Base-by-base conservation (phyloP, 2,113 vertebrate genomes). In the Scytalopus superciliaris region DNA sequence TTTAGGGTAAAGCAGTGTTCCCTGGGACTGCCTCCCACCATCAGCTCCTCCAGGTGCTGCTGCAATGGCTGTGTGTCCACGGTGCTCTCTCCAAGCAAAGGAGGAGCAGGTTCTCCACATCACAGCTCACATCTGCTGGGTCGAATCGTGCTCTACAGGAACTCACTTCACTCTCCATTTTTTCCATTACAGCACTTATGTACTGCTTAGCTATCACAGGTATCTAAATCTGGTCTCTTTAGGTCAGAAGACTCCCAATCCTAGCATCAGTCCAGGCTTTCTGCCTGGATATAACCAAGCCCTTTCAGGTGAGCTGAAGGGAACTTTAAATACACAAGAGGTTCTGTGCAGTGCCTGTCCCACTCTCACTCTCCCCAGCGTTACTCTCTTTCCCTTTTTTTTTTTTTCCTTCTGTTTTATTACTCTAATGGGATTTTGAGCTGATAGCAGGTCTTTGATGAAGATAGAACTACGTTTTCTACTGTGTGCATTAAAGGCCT, bases 351-450 rank as follows among this genome's bases (percentile, higher is more conserved):
- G 25, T 66, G 87, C 7, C 16, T 18, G 15, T 90, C 10, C 27
- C 44, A n/a, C 15, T 4, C 10, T 35, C 30, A 3, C 35, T 42
- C 19, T 67, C 1, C 0, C 5, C 49, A 60, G 1, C 7, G 4
- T 12, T 4, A 1, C 27, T 10, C 14, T 45, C 9, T 28, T 24
- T 16, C 17, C 12, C 40, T 31, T 50, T 27, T 31, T 7, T 4
- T 8, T 13, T 50, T 19, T 25, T n/a, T 24, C 49, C 8, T 7
- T 44, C 37, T 53, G 3, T 77, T 90, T 89, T 74, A 67, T 64
- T 49, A 56, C 84, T 19, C 24, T 85, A 56, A 50, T 75, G 53
- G 28, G 8, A 64, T 66, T 95, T 85, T 25, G 31, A 73, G 39
- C 22, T 50, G 37, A 72, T 75, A 75, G 19, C n/a, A 84, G 23